phyloP scores from a whole-genome alignment of 2,113 vertebrate species.

The Ochotona princeps region DNA sequence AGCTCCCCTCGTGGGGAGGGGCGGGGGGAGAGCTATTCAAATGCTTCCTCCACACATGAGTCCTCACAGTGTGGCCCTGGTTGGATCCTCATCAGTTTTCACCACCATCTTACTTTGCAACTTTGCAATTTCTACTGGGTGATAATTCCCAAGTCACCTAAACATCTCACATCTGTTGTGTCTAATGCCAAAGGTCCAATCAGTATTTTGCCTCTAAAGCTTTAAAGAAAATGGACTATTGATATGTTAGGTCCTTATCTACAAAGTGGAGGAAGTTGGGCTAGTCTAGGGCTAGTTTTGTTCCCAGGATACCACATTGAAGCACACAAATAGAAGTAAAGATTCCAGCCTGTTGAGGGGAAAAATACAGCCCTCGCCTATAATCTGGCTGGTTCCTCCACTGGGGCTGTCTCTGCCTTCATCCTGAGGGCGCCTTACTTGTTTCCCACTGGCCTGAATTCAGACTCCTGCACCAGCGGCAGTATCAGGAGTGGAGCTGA shows the following conservation, averaged over 20 bases:
- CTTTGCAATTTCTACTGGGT: too few species aligned
- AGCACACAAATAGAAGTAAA: neutral
- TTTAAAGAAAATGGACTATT: neutral
- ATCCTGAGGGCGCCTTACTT: neutral
- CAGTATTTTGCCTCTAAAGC: neutral
- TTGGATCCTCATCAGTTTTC: too few species aligned
- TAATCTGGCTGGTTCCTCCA: neutral
- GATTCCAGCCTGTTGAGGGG: neutral
- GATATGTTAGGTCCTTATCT: neutral
- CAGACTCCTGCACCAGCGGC: neutral
- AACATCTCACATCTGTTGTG: too few species aligned
- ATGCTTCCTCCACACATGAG: too few species aligned
- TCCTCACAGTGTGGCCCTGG: too few species aligned
- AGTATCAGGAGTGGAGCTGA: too few species aligned
- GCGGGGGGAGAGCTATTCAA: too few species aligned
- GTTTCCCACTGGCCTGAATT: neutral
- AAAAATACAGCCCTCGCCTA: neutral
- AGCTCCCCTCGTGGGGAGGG: too few species aligned
- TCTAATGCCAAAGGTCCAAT: neutral
- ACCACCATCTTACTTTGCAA: too few species aligned
- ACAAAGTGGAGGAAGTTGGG: neutral
- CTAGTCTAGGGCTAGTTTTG: neutral
- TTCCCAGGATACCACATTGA: neutral
- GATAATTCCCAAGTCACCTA: too few species aligned
- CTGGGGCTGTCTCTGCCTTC: neutral